Conservation (phyloP, 2,113 vertebrate species). For the Egretta garzetta region DNA sequence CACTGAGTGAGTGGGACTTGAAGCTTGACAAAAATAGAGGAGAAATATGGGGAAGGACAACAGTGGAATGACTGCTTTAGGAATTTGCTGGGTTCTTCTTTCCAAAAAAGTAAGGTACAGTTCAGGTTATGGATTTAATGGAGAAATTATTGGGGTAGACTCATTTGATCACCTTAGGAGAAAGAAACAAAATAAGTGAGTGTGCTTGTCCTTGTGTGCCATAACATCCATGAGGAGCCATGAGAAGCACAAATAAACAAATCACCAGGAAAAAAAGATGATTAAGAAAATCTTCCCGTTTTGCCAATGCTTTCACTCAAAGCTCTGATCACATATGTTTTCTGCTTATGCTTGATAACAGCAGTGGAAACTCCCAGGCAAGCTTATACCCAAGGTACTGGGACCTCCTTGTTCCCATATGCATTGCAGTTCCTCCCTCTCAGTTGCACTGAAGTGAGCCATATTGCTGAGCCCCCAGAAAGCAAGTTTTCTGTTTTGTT, state of each 20-base stretch:
- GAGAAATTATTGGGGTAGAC: neutral
- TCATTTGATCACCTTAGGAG: neutral
- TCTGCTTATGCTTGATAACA: neutral
- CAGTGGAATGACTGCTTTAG: neutral
- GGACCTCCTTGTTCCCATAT: neutral
- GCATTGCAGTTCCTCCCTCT: neutral
- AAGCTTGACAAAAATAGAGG: neutral
- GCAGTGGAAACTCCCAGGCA: neutral
- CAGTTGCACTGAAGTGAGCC: neutral
- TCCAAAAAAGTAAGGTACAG: neutral
- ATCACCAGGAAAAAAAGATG: neutral
- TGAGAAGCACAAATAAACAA: neutral
- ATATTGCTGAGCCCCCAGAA: neutral
- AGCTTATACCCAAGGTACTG: neutral
- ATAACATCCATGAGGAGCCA: accelerated
- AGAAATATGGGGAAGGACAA: neutral
- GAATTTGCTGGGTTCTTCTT: neutral
- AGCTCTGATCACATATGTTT: neutral
- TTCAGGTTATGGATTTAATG: neutral
- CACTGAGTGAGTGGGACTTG: neutral
- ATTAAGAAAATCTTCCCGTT: neutral
- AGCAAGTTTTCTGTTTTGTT: neutral
- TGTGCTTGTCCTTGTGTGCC: neutral
- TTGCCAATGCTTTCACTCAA: neutral
- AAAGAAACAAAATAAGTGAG: neutral